Base-by-base conservation (phyloP, 2,797 vertebrate species). In the Silurus aristotelis region DNA sequence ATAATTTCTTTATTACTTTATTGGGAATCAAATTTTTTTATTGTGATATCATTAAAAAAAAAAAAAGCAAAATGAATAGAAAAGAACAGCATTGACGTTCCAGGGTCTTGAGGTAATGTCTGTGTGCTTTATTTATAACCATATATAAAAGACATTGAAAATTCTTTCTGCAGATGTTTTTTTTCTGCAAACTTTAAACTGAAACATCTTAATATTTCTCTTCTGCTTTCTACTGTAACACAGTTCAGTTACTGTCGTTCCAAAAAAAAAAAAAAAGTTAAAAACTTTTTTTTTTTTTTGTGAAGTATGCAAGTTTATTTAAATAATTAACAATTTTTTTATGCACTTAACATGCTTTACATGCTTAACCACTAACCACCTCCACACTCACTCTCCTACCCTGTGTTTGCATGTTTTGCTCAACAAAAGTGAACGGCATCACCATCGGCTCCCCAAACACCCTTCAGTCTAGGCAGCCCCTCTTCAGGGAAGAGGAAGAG, bases 381-480 rank as follows among this genome's bases (percentile, higher is more conserved):
- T 82, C 89, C 88, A 91, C 87, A 90, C 84, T 87, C 87, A 86
- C 83, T 89, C 78, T 83, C 92, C 87, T 92, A 91, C 94, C 94
- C 94, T 96, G 86, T 95, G 91, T 96, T 95, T 96, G 93, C 94
- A 95, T 96, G 94, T 94, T 91, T 95, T 91, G 80, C 92, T 89
- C 90, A 80, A 90, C 88, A 92, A 91, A 96, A 96, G 96, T 91
- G 87, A 90, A 89, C 87, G 9, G 83, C 90, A 85, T 85, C 19
- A 85, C 89, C 78, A 89, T 91, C 80, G 86, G 89, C 63, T 85
- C 83, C 73, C 85, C 89, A 3, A 66, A 91, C 58, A 67, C 90
- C 87, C 79, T 27, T 55, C 92, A 78, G 82, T 89, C 89, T 85
- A 83, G 90, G 84, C 87, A 84, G 85, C 72, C 81, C 86, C 84